These are phyloP conservation scores for Hedychridium roseum DNA, from an alignment of 2,888 invertebrate species.

Conservation along the genomic window DNA sequence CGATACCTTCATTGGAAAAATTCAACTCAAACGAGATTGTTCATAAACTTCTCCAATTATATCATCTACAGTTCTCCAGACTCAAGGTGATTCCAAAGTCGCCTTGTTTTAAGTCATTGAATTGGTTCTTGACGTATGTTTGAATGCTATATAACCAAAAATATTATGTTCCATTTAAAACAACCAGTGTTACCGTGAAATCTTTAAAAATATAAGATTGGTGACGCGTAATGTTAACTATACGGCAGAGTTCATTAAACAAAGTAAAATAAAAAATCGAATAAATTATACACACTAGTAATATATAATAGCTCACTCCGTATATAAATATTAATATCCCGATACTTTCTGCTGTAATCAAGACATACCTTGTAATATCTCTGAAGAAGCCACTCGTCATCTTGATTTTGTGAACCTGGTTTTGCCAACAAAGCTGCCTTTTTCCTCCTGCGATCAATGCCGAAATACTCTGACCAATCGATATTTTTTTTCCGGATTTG, in stretches of 20 bases:
- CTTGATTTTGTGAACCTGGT: slow-evolving; percentile 66
- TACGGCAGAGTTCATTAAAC: too few relatives aligned
- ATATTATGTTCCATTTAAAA: neutral
- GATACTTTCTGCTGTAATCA: neutral
- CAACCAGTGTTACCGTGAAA: neutral
- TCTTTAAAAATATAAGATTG: too few relatives aligned
- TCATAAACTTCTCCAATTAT: neutral
- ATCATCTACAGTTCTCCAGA: neutral
- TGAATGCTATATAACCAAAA: neutral
- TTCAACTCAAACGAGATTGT: neutral
- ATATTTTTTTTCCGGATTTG: slow-evolving; percentile 81
- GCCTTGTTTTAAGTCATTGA: neutral
- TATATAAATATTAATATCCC: slow-evolving; percentile 7
- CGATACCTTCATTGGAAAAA: neutral
- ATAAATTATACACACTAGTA: neutral
- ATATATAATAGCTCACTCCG: neutral
- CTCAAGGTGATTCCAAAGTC: neutral
- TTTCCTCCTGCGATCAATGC: slow-evolving; percentile 81
- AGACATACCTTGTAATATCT: slow-evolving; percentile 66
- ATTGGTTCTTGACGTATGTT: neutral
- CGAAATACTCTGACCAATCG: slow-evolving; percentile 89
- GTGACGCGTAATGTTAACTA: too few relatives aligned
- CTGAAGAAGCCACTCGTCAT: slow-evolving; percentile 69
- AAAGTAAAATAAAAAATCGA: too few relatives aligned
- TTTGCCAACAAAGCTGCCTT: slow-evolving; percentile 66